Percentiles rank a stretch among this genome's conserved stretches.
Conservation (phyloP, 2,113 vertebrate species). For the Prunella fulvescens region DNA sequence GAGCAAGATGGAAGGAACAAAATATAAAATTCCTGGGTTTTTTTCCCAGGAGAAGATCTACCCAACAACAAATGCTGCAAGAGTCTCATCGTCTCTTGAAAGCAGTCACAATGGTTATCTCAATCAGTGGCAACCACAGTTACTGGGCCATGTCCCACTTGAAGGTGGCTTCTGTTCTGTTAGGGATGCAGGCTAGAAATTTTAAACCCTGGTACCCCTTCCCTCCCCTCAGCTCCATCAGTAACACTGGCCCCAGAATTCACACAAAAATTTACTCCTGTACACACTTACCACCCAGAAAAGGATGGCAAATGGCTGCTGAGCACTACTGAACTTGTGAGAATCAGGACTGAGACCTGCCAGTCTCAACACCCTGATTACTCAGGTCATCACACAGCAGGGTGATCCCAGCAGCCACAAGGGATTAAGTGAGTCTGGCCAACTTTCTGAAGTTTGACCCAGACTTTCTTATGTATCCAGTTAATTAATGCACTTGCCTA, state of each 20-base stretch:
- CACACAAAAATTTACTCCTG: neutral
- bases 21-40: neutral
- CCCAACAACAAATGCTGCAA: neutral
- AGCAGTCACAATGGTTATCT: neutral
- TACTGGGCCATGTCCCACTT: neutral
- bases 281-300: neutral
- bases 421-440: constrained; percentile 10
- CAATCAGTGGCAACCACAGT: neutral
- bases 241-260: neutral
- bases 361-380: neutral
- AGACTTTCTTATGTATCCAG: neutral
- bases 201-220: neutral
- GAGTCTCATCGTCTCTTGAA: neutral
- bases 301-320: neutral
- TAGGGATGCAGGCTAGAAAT: neutral
- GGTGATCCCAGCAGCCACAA: constrained; percentile 8
- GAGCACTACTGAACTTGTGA: neutral
- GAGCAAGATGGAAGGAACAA: neutral
- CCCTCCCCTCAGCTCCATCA: neutral
- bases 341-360: neutral
- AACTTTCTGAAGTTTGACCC: constrained; percentile 38
- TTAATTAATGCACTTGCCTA: constrained; percentile 4
- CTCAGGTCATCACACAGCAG: neutral
- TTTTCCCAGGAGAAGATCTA: neutral
- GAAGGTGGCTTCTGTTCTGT: neutral